Conservation (phyloP, 2,797 vertebrate genomes). For the Furcifer pardalis region DNA sequence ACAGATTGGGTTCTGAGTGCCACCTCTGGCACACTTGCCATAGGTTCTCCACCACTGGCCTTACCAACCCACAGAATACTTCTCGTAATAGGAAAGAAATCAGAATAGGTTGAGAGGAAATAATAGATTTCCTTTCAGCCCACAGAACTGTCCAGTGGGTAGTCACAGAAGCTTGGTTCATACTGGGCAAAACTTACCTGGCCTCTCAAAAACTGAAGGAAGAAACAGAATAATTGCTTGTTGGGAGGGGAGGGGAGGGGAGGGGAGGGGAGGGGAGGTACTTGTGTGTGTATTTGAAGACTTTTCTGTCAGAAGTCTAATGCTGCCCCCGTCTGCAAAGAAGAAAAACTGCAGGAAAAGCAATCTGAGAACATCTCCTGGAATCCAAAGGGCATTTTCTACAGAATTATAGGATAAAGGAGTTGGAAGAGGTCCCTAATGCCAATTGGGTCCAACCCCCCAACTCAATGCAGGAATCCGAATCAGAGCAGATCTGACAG, state of each 20-base stretch:
- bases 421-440: background rate
- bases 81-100: background rate
- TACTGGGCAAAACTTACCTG: background rate
- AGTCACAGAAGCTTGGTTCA: too few species aligned
- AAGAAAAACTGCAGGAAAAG: background rate
- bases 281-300: background rate
- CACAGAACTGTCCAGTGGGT: background rate
- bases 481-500: too few species aligned
- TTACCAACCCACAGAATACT: background rate
- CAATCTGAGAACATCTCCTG: background rate
- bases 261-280: too few species aligned
- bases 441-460: background rate
- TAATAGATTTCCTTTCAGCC: background rate
- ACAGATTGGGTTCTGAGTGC: too few species aligned
- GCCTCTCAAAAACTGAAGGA: background rate
- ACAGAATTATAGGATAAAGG: background rate
- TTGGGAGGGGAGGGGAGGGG: too few species aligned
- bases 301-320: background rate
- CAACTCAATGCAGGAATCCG: too few species aligned
- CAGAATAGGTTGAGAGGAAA: too few species aligned
- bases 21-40: too few species aligned
- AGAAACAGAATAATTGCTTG: background rate
- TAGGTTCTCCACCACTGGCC: too few species aligned
- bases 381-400: too few species aligned
- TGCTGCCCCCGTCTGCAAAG: conserved; percentile 18